phyloP scores from a whole-genome alignment of 1,140 invertebrate genomes.

The Elysia chlorotica region DNA sequence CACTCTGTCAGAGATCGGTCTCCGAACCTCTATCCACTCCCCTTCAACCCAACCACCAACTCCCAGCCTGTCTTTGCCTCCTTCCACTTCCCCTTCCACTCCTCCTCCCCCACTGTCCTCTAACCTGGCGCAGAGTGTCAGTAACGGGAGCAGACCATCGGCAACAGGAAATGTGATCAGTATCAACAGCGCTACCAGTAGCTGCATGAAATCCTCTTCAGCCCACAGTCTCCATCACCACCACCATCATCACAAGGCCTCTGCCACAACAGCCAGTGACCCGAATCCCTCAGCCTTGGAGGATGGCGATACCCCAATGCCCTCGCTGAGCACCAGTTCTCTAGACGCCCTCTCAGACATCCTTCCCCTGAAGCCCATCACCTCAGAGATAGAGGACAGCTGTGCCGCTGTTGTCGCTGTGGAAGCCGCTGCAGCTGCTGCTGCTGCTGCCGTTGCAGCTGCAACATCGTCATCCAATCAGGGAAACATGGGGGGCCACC shows the following conservation, averaged over 20 bases:
- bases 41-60: background rate
- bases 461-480: background rate
- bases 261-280: background rate
- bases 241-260: no score
- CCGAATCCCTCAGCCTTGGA: no score
- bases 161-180: background rate
- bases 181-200: background rate
- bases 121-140: background rate
- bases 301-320: slow-evolving; percentile 12
- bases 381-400: slow-evolving; percentile 12
- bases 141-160: background rate
- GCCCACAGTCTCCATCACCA: background rate
- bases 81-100: background rate
- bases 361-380: slow-evolving; percentile 19
- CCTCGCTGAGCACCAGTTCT: slow-evolving; percentile 12
- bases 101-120: background rate
- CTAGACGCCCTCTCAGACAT: slow-evolving; percentile 18
- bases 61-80: background rate
- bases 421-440: background rate
- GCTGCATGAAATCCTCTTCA: slow-evolving; percentile 16
- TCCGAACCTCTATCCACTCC: background rate
- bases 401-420: slow-evolving; percentile 1
- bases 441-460: background rate
- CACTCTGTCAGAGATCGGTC: background rate
- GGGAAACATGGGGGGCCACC: background rate